phyloP scores from a whole-genome alignment of 2,797 vertebrate species.

The Sardinella longiceps region DNA sequence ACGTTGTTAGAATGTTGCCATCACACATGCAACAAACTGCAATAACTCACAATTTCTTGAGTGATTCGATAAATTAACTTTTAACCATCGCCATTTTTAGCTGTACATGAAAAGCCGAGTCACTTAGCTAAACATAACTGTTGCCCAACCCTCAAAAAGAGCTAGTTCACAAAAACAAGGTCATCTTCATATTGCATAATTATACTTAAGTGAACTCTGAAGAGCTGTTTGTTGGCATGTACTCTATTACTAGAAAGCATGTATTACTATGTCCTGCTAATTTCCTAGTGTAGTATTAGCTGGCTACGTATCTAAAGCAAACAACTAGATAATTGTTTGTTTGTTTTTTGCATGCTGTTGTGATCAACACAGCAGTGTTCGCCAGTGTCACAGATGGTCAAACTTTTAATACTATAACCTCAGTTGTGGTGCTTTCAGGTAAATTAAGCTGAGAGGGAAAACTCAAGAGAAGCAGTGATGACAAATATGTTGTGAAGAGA shows the following conservation, averaged over 20 bases:
- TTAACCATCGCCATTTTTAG: neutral
- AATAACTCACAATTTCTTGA: neutral
- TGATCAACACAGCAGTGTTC: neutral
- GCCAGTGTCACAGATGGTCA: neutral
- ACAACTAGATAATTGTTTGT: slow-evolving; percentile 29
- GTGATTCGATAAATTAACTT: neutral
- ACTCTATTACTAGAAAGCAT: slow-evolving; percentile 47
- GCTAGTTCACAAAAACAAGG: slow-evolving; percentile 60
- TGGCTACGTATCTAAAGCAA: slow-evolving; percentile 48
- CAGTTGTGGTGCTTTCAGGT: neutral
- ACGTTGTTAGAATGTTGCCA: neutral
- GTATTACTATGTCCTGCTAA: slow-evolving; percentile 50
- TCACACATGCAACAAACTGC: neutral
- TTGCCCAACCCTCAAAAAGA: neutral
- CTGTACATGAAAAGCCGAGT: neutral
- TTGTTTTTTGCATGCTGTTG: neutral
- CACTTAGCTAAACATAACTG: neutral
- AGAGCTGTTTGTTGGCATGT: slow-evolving; percentile 65
- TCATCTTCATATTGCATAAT: slow-evolving; percentile 64
- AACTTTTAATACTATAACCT: slow-evolving; percentile 12
- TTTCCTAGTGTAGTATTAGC: slow-evolving; percentile 73
- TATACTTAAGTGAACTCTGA: slow-evolving; percentile 44
- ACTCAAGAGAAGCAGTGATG: neutral
- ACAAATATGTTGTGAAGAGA: slow-evolving; percentile 13
- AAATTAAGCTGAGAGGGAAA: neutral